Evolutionary conservation across 2,113 vertebrate species (phyloP), one percentile per base, ranked within the genome.

Genomic region (Mastomys natalensis): DNA sequence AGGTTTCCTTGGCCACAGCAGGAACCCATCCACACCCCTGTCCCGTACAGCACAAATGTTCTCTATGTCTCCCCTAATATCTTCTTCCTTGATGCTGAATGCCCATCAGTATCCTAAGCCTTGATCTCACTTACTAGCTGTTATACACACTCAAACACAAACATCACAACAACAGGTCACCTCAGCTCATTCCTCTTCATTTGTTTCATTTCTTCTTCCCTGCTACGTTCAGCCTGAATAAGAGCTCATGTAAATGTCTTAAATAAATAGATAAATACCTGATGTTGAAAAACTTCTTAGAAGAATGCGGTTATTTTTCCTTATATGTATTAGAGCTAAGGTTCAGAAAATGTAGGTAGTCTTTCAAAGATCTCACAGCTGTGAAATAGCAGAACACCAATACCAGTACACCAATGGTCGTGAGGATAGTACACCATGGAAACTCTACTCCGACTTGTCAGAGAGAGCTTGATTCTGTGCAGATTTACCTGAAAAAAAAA

Each of bases 171-270:
- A 26, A 60, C 13, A 29, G 22, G 22, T 34, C 26, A 29, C 4
- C 19, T 17, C 40, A 64, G 26, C 60, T 85, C 58, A 31, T 45
- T 74, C 68, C 60, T 93, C 58, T n/a, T 62, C 17, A 37, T 11
- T 70, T 26, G 2, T 82, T 94, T 64, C 37, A 19, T 76, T 95
- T 87, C 91, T 93, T 87, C 91, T 87, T 90, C 53, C 11, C 51
- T 55, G 22, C 24, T 21, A 1, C 55, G 22, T 22, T 82, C 24
- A 58, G n/a, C 34, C 85, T 53, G 15, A 85, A 34, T 26, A 89
- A 16, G 7, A 48, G 43, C 34, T 76, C 70, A 21, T 19, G 34
- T 51, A 81, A 45, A 10, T 22, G 48, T 66, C 26, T 66, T 78
- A 24, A 95, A 48, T 91, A 16, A 76, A 55, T 90, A 40, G 87